Percentiles rank a stretch among this genome's conserved stretches.
These are phyloP conservation scores for Euspilapteryx auroguttella DNA, from an alignment of 2,888 invertebrate species.

Conservation along the genomic window DNA sequence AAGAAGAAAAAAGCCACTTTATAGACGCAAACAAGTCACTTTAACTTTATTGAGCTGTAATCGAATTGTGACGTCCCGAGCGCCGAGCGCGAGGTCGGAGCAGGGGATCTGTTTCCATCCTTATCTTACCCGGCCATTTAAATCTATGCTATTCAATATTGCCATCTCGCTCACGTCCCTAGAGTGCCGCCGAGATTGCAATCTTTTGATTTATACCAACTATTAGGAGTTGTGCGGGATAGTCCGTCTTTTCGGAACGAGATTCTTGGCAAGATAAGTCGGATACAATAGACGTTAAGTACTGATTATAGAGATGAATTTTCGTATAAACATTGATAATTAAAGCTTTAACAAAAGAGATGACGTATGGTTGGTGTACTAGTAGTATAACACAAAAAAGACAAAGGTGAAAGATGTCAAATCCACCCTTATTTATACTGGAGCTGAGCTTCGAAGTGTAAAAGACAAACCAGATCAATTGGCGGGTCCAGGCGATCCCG, in stretches of 20 bases:
- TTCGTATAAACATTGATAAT: slow-evolving; percentile 7
- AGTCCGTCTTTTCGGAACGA: slow-evolving; percentile 41
- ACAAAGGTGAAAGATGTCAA: too few relatives aligned
- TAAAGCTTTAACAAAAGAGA: too few relatives aligned
- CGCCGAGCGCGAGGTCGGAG: slow-evolving; percentile 31
- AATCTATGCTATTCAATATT: slow-evolving; percentile 62
- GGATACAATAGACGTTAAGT: slow-evolving; percentile 46
- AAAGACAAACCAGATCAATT: too few relatives aligned
- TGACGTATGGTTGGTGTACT: too few relatives aligned
- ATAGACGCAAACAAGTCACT: slow-evolving; percentile 61
- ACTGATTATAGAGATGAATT: slow-evolving; percentile 45
- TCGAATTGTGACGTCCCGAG: slow-evolving; percentile 60
- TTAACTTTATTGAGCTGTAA: slow-evolving; percentile 62
- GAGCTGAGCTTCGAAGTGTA: too few relatives aligned
- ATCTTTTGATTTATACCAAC: slow-evolving; percentile 63
- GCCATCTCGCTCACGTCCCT: slow-evolving; percentile 57
- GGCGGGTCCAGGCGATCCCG: too few relatives aligned
- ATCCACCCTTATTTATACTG: too few relatives aligned
- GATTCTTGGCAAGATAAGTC: slow-evolving; percentile 42
- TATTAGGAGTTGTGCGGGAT: slow-evolving; percentile 55
- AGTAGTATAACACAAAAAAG: too few relatives aligned
- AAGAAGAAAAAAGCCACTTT: slow-evolving; percentile 50
- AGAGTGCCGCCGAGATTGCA: slow-evolving; percentile 59
- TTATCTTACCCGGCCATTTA: slow-evolving; percentile 58
- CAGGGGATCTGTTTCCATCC: slow-evolving; percentile 48